Evolutionary conservation across 2,888 invertebrate species (phyloP), one percentile per base, ranked within the genome.

Genomic region (Nephrotoma flavescens): DNA sequence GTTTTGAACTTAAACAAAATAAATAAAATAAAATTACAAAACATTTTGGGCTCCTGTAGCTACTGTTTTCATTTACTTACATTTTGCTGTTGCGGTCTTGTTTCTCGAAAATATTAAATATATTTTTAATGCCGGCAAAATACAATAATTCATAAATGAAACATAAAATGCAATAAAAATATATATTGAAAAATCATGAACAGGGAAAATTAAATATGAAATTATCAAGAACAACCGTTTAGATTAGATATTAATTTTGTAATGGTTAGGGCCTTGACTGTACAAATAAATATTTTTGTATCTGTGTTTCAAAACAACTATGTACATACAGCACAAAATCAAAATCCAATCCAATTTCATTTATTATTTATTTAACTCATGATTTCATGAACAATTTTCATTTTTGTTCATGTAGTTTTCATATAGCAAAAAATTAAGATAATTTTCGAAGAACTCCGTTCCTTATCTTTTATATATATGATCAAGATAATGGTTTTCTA

Each of bases 31-130:
- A 84, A 84, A 84, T 42, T 41, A 84, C 84, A 42, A 42, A 84
- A 84, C 84, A 84, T 84, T 84, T 86, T 45, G 47, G 31, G 86
- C 86, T 86, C 86, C 86, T 86, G 86, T 86, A 45, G 86, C 86
- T 86, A 86, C 86, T 86, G 86, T 86, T 45, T 47, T 41, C 47
- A 86, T 19, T 71, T 71, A 71, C 31, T 31, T 31, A 71, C 71
- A 11, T 71, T 52, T 71, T 71, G 31, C 31, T 71, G 71, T 71
- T 71, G 71, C 31, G 31, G 71, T 71, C 71, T 71, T 71, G 71
- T 71, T 71, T 71, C 71, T 71, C 31, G 71, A 71, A 31, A 71
- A 71, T 31, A 47, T 52, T 52, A 52, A 15, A 31, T 71, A 9
- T 71, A 31, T 9, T 6, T 19, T 71, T 71, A 31, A 31, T 71